These are phyloP conservation scores for Meteorus cinctellus DNA, from an alignment of 2,888 invertebrate genomes.

Conservation along the genomic window DNA sequence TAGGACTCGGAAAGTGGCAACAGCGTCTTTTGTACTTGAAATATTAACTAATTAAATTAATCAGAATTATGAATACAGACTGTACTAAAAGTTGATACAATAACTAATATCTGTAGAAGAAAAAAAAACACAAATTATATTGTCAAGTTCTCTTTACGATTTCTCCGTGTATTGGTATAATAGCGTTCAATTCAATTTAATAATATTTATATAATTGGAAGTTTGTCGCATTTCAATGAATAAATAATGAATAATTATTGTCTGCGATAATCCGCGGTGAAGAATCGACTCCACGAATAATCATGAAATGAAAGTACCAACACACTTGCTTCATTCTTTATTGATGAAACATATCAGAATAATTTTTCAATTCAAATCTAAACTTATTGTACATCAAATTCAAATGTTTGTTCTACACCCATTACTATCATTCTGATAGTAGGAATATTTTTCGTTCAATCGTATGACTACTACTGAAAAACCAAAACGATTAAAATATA, in stretches of 20 bases:
- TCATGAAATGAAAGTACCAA: not conserved
- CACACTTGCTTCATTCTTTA: not conserved
- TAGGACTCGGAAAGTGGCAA: not conserved
- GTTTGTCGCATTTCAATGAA: not conserved
- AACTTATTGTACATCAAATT: not conserved
- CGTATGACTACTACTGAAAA: too few relatives aligned
- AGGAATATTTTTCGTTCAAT: not conserved
- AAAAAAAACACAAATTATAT: not conserved
- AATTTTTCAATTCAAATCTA: not conserved
- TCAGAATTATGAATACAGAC: not conserved
- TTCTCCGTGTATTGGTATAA: not conserved
- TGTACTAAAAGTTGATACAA: not conserved
- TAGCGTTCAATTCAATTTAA: not conserved
- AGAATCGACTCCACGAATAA: not conserved
- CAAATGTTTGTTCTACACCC: not conserved
- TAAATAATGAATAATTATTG: not conserved
- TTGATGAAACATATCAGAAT: constrained; percentile 10
- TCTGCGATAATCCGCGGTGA: not conserved
- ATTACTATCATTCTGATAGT: not conserved
- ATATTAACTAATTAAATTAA: not conserved
- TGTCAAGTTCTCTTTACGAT: not conserved
- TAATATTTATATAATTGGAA: not conserved
- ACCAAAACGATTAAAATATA: not conserved
- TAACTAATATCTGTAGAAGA: not conserved
- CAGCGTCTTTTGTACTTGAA: not conserved